Evolutionary conservation across 2,888 invertebrate species (phyloP).

Genomic region (Lathronympha strigana): DNA sequence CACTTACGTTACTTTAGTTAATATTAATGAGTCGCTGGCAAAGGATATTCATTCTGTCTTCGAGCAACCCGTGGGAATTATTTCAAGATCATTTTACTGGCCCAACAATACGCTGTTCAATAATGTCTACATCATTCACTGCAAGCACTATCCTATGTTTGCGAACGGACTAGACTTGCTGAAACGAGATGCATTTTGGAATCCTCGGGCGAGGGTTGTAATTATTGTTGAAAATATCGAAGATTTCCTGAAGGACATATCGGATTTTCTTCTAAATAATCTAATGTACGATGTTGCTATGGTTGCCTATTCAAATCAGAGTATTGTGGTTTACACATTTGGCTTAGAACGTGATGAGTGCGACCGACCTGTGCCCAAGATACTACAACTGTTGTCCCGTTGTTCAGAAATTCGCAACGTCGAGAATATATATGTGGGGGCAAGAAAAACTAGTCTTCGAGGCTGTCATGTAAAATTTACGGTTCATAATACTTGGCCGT

Average conservation of each 20-base stretch:
- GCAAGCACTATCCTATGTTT: constrained; percentile 49
- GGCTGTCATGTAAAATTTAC: constrained; percentile 48
- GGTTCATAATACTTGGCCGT: constrained; percentile 51
- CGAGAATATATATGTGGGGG: constrained; percentile 11
- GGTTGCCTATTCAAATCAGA: constrained; percentile 39
- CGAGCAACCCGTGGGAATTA: constrained; percentile 46
- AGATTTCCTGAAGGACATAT: constrained; percentile 44
- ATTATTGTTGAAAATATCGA: constrained; percentile 49
- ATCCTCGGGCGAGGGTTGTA: constrained; percentile 54
- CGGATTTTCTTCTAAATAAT: constrained; percentile 47
- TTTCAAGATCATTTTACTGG: constrained; percentile 49
- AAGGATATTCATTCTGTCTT: constrained; percentile 47
- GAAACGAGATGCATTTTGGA: constrained; percentile 52
- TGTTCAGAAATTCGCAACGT: constrained; percentile 36
- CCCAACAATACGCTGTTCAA: constrained; percentile 43
- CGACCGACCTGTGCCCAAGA: constrained; percentile 26
- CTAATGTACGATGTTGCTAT: constrained; percentile 48
- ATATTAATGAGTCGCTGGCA: constrained; percentile 45
- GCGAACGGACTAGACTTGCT: constrained; percentile 45
- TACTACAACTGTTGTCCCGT: constrained; percentile 8
- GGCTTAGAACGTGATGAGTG: constrained; percentile 35
- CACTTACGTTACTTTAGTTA: constrained; percentile 48
- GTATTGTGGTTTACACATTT: constrained; percentile 44
- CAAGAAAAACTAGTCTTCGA: constrained; percentile 20
- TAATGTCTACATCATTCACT: constrained; percentile 50